These are phyloP conservation scores for Gymnocheta viridis DNA, from an alignment of 2,888 invertebrate species.

Conservation along the genomic window DNA sequence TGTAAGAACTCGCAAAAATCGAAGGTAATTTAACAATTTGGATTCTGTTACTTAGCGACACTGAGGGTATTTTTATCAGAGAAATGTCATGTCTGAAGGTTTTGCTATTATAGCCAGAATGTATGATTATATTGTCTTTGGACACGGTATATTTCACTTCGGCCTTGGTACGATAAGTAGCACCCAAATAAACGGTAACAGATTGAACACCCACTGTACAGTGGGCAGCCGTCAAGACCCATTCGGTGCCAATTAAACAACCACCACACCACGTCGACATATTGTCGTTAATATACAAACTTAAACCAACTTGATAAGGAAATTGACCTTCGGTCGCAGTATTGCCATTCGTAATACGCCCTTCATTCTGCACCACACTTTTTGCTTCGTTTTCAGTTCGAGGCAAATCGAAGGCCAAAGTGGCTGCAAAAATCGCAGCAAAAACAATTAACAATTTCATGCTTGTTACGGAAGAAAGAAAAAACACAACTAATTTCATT, in stretches of 20 bases:
- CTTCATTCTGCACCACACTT: not conserved
- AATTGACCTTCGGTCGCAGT: constrained; percentile 66
- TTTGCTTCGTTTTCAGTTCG: not conserved
- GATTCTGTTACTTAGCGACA: constrained; percentile 32
- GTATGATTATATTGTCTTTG: constrained; percentile 72
- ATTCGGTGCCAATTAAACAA: constrained; percentile 74
- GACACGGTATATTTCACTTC: constrained; percentile 68
- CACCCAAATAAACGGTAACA: constrained; percentile 75
- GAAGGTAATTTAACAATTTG: constrained; percentile 71
- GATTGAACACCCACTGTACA: constrained; percentile 73
- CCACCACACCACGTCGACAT: constrained; percentile 77
- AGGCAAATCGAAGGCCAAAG: not conserved
- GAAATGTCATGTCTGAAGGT: constrained; percentile 76
- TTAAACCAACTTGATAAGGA: constrained; percentile 76
- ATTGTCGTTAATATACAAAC: constrained; percentile 62
- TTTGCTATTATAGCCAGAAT: constrained; percentile 75
- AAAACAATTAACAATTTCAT: constrained; percentile 41
- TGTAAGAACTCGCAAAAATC: constrained; percentile 60
- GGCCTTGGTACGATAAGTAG: constrained; percentile 66
- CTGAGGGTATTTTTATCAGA: constrained; percentile 76
- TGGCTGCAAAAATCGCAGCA: constrained; percentile 7
- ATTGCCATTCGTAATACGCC: constrained; percentile 71
- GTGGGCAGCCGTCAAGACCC: constrained; percentile 79
- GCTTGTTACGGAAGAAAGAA: not conserved
- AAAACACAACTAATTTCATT: not conserved